Conservation (phyloP, 2,888 invertebrate species). For the Lampropteryx suffumata region DNA sequence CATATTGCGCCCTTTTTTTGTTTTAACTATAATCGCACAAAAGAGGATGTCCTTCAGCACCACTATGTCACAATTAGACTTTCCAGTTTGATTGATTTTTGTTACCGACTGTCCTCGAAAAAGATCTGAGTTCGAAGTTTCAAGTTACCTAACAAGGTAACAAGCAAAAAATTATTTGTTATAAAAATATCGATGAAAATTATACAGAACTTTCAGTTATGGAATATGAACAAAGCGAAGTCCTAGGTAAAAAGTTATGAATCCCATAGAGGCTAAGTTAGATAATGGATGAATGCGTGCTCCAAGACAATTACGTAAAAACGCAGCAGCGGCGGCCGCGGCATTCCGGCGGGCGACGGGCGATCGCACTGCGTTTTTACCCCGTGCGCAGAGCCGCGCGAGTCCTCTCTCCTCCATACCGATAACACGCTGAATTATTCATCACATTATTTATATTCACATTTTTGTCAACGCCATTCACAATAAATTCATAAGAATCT, state of each 20-base stretch:
- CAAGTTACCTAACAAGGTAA: slow-evolving; percentile 20
- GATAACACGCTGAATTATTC: slow-evolving; percentile 82
- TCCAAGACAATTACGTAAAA: slow-evolving; percentile 79
- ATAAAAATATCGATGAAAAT: slow-evolving; percentile 24
- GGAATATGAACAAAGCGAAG: slow-evolving; percentile 36
- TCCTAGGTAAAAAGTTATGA: slow-evolving; percentile 39
- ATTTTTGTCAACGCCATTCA: slow-evolving; percentile 82
- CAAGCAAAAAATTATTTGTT: slow-evolving; percentile 14
- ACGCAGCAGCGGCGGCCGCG: slow-evolving; percentile 62
- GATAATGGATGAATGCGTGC: slow-evolving; percentile 81
- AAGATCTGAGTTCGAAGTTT: slow-evolving; percentile 19
- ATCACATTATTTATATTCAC: slow-evolving; percentile 80
- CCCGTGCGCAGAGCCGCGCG: slow-evolving; percentile 46
- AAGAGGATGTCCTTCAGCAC: slow-evolving; percentile 17
- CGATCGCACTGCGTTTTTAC: slow-evolving; percentile 64
- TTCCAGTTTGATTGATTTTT: slow-evolving; percentile 14
- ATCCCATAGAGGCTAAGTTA: slow-evolving; percentile 46
- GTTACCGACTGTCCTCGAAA: slow-evolving; percentile 18
- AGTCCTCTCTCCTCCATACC: slow-evolving; percentile 69
- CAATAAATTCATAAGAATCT: slow-evolving; percentile 78
- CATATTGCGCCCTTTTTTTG: slow-evolving; percentile 38
- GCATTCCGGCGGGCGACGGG: slow-evolving; percentile 69
- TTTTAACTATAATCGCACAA: slow-evolving; percentile 29
- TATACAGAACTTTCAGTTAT: slow-evolving; percentile 36
- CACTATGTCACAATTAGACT: slow-evolving; percentile 13